phyloP scores from a whole-genome alignment of 2,797 vertebrate genomes.

The Harpagifer antarcticus region DNA sequence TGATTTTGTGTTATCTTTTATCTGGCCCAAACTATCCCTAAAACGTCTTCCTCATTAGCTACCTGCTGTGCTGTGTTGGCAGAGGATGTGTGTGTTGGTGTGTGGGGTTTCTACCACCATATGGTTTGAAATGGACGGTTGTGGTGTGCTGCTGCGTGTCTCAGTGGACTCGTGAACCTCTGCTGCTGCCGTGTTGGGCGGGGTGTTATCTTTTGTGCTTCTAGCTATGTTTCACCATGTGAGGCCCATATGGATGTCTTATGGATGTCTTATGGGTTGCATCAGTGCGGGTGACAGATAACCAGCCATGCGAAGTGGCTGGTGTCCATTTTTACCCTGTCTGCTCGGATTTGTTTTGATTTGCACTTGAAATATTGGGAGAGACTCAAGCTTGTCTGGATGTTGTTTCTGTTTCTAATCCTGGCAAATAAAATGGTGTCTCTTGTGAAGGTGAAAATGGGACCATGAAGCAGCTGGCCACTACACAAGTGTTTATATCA shows the following conservation, averaged over 20 bases:
- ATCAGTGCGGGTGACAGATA: constrained; percentile 53
- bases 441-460: constrained; percentile 3
- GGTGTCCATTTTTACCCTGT: constrained; percentile 21
- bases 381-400: constrained; percentile 9
- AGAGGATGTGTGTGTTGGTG: constrained; percentile 7
- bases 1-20: constrained; percentile 40
- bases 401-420: constrained; percentile 4
- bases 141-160: constrained; percentile 22
- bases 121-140: constrained; percentile 25
- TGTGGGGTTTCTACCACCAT: constrained; percentile 19
- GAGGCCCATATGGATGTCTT: constrained; percentile 32
- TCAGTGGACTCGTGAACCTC: constrained; percentile 30
- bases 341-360: constrained; percentile 47
- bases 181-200: neutral
- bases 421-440: constrained; percentile 16
- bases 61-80: constrained; percentile 29
- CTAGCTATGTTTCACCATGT: constrained; percentile 48
- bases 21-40: constrained; percentile 12
- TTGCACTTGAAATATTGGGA: constrained; percentile 28
- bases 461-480: constrained; percentile 12
- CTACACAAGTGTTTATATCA: constrained; percentile 11
- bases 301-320: constrained; percentile 34
- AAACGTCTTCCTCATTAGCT: constrained; percentile 41
- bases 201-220: constrained; percentile 33
- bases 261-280: constrained; percentile 48